These are phyloP conservation scores for Pyrocoelia pectoralis DNA, from an alignment of 2,888 invertebrate genomes.

Conservation along the genomic window DNA sequence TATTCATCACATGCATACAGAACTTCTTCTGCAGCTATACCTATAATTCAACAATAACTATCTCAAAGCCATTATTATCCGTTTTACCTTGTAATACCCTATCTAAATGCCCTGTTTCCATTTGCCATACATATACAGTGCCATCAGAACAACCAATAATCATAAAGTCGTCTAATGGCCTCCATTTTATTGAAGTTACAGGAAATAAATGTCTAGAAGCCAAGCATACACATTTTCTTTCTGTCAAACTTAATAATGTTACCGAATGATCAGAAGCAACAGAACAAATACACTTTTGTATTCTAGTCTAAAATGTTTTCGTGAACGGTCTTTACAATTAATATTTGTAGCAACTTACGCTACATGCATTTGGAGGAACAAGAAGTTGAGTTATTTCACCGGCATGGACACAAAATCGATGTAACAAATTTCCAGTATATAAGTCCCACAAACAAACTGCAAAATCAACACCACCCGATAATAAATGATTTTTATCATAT, in stretches of 20 bases:
- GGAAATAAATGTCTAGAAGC: conserved; percentile 95
- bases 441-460: conserved; percentile 97
- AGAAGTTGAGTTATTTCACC: conserved; percentile 95
- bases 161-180: conserved; percentile 97
- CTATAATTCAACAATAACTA: conserved; percentile 52
- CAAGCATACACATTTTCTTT: conserved; percentile 93
- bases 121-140: conserved; percentile 99
- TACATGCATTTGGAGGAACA: conserved; percentile 92
- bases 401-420: conserved; percentile 97
- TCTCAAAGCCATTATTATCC: not conserved
- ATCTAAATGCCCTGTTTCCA: conserved; percentile 98
- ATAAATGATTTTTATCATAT: conserved; percentile 87
- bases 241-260: conserved; percentile 88
- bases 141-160: conserved; percentile 97
- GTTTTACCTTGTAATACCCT: conserved; percentile 86
- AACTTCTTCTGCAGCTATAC: conserved; percentile 95
- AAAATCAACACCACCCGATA: conserved; percentile 98
- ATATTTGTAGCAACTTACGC: conserved; percentile 63
- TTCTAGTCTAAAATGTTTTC: conserved; percentile 73
- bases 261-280: conserved; percentile 98
- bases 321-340: not conserved
- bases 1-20: conserved; percentile 93
- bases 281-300: conserved; percentile 94
- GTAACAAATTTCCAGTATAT: conserved; percentile 85
- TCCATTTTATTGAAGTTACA: conserved; percentile 94